phyloP scores from a whole-genome alignment of 2,888 invertebrate species.

The Thecocarcelia acutangulata region DNA sequence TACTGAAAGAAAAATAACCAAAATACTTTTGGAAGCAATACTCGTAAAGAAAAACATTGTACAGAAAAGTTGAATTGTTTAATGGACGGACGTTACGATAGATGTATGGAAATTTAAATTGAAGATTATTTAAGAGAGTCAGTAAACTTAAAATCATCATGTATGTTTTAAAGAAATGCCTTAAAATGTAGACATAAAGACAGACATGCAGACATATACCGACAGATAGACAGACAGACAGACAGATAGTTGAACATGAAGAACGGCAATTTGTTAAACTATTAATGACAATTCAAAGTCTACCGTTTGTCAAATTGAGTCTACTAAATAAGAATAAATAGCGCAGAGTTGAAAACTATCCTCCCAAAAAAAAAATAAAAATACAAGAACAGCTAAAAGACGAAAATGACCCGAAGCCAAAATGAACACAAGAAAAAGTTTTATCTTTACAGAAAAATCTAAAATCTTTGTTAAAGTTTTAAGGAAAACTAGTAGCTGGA shows the following conservation, averaged over 20 bases:
- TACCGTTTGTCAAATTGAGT: conserved; percentile 68
- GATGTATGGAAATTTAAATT: conserved; percentile 28
- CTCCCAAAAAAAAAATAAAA: background rate
- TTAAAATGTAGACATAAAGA: conserved; percentile 60
- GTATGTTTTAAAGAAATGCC: conserved; percentile 48
- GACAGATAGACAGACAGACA: conserved; percentile 26
- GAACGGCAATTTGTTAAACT: conserved; percentile 66
- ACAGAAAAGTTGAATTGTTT: conserved; percentile 37
- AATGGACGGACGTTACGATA: background rate
- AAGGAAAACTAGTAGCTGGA: conserved; percentile 34
- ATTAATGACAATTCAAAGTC: conserved; percentile 70
- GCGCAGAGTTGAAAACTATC: background rate
- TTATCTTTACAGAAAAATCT: conserved; percentile 29
- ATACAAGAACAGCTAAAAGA: background rate
- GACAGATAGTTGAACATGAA: conserved; percentile 40
- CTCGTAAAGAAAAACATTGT: conserved; percentile 35
- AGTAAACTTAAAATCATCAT: conserved; percentile 5
- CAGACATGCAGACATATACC: conserved; percentile 24
- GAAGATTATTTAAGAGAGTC: conserved; percentile 20
- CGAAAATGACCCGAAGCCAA: conserved; percentile 52
- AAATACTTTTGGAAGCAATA: conserved; percentile 12
- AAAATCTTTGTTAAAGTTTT: conserved; percentile 21
- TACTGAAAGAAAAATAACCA: conserved; percentile 36
- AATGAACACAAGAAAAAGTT: conserved; percentile 25
- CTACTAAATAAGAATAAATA: conserved; percentile 39